Evolutionary conservation across 2,888 invertebrate genomes (phyloP).

Genomic region (Heliconius hortense): DNA sequence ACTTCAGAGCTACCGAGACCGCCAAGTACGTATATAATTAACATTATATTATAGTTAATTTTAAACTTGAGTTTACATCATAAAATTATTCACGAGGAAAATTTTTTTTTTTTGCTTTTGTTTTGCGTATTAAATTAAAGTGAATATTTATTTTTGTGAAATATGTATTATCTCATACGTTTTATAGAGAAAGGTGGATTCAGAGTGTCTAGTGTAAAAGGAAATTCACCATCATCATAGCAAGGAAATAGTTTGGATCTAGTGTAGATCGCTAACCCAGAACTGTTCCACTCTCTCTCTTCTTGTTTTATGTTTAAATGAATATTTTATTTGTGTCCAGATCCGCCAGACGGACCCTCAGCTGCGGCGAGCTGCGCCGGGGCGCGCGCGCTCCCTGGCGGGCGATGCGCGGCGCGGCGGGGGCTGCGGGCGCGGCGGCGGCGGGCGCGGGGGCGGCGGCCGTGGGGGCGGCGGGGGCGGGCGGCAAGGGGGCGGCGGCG

Average conservation of each 20-base stretch:
- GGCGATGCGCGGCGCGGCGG: constrained; percentile 87
- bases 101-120: background rate
- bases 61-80: background rate
- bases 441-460: constrained; percentile 86
- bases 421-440: constrained; percentile 78
- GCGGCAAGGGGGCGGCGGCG: constrained; percentile 54
- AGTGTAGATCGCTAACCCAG: too few species aligned
- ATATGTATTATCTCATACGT: background rate
- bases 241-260: too few species aligned
- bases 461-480: constrained; percentile 80
- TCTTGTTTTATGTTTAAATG: background rate
- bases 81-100: background rate
- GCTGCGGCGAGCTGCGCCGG: constrained; percentile 89
- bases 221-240: too few species aligned
- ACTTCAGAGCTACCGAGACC: too few species aligned
- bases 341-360: constrained; percentile 91
- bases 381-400: constrained; percentile 84
- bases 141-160: background rate
- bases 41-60: background rate
- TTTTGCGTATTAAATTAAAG: background rate
- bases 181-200: too few species aligned
- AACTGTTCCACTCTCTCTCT: background rate
- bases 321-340: constrained; percentile 66
- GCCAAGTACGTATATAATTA: constrained; percentile 79
- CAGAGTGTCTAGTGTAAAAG: too few species aligned